phyloP scores from a whole-genome alignment of 2,888 invertebrate species.

The Stramonita haemastoma region DNA sequence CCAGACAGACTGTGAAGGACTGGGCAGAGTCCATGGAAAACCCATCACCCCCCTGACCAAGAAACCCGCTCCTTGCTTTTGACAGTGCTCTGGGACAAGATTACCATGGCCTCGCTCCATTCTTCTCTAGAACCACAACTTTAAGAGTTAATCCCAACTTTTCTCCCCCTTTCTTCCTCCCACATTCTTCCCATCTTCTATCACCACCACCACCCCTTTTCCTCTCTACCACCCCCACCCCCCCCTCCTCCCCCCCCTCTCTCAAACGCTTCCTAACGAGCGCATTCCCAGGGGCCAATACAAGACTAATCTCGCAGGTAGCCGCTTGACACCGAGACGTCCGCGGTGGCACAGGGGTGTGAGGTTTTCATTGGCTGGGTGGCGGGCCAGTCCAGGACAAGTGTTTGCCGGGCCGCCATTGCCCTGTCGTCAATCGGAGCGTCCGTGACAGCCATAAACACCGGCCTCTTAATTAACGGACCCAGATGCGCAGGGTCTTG shows the following conservation, averaged over 20 bases:
- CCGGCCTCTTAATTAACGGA: conserved; percentile 46
- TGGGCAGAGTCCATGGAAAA: too few species aligned
- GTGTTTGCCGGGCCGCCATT: conserved; percentile 43
- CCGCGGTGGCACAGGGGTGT: background rate
- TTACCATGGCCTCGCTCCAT: background rate
- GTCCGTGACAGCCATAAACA: conserved; percentile 50
- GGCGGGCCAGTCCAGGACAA: conserved; percentile 13
- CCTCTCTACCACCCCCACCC: background rate
- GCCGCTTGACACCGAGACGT: conserved; percentile 21
- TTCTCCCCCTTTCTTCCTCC: background rate
- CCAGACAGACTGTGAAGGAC: too few species aligned
- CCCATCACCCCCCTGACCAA: too few species aligned
- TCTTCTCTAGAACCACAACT: background rate
- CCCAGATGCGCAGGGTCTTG: conserved; percentile 43
- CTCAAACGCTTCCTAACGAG: conserved; percentile 16
- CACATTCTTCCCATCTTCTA: background rate
- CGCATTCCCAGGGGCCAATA: conserved; percentile 28
- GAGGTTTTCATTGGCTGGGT: conserved; percentile 22
- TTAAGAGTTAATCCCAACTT: background rate
- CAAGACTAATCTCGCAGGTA: conserved; percentile 32
- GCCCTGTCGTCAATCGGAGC: conserved; percentile 43
- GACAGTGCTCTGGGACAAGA: too few species aligned
- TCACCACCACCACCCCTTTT: background rate
- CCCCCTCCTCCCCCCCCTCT: background rate
- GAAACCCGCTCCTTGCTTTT: too few species aligned